Conservation (phyloP, 2,888 invertebrate genomes). For the Abrostola triplasia region DNA sequence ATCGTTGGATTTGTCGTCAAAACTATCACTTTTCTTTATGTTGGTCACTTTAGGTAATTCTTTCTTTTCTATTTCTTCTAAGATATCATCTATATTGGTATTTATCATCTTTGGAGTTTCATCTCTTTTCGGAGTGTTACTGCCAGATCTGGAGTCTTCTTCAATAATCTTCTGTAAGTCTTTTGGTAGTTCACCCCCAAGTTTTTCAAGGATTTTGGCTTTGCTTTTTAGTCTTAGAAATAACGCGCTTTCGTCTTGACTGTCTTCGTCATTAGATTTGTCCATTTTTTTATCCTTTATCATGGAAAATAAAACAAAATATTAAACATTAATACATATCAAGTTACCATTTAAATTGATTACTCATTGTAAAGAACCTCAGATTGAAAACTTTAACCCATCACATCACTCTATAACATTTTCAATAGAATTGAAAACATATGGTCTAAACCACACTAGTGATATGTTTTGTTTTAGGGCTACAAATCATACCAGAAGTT, state of each 20-base stretch:
- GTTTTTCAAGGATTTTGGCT: constrained; percentile 84
- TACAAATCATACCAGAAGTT: constrained; percentile 60
- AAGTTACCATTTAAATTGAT: background rate
- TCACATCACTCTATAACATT: constrained; percentile 72
- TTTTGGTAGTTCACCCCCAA: constrained; percentile 86
- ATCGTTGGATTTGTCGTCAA: constrained; percentile 59
- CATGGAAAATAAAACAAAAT: constrained; percentile 18
- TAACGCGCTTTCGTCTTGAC: constrained; percentile 76
- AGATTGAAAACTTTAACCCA: constrained; percentile 88
- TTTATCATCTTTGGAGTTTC: constrained; percentile 54
- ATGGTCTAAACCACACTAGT: constrained; percentile 47
- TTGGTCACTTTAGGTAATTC: constrained; percentile 76
- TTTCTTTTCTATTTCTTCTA: constrained; percentile 81
- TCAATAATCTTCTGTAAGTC: constrained; percentile 83
- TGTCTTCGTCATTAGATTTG: constrained; percentile 71
- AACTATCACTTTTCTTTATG: constrained; percentile 65
- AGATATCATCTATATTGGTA: constrained; percentile 74
- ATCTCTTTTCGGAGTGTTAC: constrained; percentile 65
- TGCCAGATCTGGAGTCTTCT: constrained; percentile 68
- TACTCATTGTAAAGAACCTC: constrained; percentile 57
- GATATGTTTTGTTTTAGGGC: constrained; percentile 44
- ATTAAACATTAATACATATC: constrained; percentile 10
- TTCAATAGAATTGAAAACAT: constrained; percentile 60
- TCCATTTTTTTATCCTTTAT: constrained; percentile 55
- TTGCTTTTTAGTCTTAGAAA: constrained; percentile 82